Percentiles rank a stretch among this genome's conserved stretches.
phyloP scores from a whole-genome alignment of 2,888 invertebrate species.

The Tiliacea aurago region DNA sequence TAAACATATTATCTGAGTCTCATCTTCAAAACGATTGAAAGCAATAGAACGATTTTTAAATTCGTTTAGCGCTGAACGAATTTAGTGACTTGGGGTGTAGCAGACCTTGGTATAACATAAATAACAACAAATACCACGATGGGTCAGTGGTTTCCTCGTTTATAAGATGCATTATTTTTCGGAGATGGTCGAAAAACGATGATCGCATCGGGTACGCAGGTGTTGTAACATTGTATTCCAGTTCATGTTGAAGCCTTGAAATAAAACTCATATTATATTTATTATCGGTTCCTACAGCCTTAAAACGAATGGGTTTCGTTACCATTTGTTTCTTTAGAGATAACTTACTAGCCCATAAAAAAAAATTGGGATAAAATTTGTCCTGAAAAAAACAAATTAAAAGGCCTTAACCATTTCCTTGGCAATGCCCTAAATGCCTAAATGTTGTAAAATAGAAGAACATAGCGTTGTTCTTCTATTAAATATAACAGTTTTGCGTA shows the following conservation, averaged over 20 bases:
- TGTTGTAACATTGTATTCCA: not conserved
- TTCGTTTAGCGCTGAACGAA: too few relatives aligned
- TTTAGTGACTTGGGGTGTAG: not conserved
- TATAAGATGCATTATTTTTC: conserved; percentile 13
- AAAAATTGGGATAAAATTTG: too few relatives aligned
- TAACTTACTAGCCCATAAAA: not conserved
- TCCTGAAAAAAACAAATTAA: too few relatives aligned
- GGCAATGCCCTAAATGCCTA: too few relatives aligned
- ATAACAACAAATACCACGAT: conserved; percentile 11
- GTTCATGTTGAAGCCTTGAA: conserved; percentile 13
- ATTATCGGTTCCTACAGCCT: not conserved
- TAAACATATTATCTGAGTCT: not conserved
- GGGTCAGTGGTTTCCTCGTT: not conserved
- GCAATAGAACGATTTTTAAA: not conserved
- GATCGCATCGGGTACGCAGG: not conserved
- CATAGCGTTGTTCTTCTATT: not conserved
- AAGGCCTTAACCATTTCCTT: too few relatives aligned
- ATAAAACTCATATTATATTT: not conserved
- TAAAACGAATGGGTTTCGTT: too few relatives aligned
- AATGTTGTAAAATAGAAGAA: not conserved
- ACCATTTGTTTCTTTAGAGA: not conserved
- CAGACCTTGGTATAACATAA: not conserved
- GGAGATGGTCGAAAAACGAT: conserved; percentile 25
- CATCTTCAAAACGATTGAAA: not conserved
- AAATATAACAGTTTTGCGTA: not conserved